Evolutionary conservation across 1,140 invertebrate species (phyloP).

Genomic region (Oryzaephilus surinamensis): DNA sequence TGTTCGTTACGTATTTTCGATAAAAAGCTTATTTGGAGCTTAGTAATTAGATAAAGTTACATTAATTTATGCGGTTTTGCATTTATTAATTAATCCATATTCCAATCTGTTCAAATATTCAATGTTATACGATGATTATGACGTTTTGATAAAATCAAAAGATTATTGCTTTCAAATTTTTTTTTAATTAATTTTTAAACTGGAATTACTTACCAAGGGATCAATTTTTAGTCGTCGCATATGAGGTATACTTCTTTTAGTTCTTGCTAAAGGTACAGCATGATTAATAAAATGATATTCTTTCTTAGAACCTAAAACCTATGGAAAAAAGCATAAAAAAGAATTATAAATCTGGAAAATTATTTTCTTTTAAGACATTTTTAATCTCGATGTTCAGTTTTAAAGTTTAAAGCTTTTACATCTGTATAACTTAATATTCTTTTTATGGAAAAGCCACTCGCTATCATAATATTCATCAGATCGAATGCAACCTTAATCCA

Average conservation of each 20-base stretch:
- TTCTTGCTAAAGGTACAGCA: constrained; percentile 73
- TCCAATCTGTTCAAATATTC: too few relatives aligned
- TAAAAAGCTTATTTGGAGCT: too few relatives aligned
- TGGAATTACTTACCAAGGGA: constrained; percentile 66
- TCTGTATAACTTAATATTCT: not conserved
- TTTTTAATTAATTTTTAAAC: not conserved
- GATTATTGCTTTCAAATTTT: too few relatives aligned
- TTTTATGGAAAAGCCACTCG: not conserved
- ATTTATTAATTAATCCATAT: too few relatives aligned
- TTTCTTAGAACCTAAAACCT: constrained; percentile 72
- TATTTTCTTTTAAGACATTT: not conserved
- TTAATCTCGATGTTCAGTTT: not conserved
- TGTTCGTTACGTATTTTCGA: too few relatives aligned
- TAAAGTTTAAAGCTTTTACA: not conserved
- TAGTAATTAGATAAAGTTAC: too few relatives aligned
- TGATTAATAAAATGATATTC: constrained; percentile 90
- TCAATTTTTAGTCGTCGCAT: constrained; percentile 78
- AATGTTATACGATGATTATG: too few relatives aligned
- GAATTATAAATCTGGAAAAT: not conserved
- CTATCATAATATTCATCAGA: too few relatives aligned
- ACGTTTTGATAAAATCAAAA: too few relatives aligned
- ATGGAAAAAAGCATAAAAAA: constrained; percentile 32
- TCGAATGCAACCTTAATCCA: not conserved
- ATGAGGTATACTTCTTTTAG: constrained; percentile 75
- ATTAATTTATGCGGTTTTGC: too few relatives aligned